Conservation (phyloP, 2,113 vertebrate genomes). For the Festucalex cinctus region DNA sequence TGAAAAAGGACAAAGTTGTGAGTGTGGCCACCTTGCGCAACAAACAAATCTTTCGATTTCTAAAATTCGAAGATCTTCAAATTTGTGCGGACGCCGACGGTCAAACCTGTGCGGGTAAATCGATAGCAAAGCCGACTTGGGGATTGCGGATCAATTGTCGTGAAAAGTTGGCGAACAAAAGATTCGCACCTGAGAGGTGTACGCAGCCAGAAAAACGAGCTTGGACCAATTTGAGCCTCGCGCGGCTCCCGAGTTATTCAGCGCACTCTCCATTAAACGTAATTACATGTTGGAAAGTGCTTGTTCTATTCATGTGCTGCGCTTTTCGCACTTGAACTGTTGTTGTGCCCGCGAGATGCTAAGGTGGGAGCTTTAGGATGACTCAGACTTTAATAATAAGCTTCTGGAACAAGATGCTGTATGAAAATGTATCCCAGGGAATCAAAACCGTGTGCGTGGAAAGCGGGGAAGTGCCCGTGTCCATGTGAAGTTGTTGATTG, state of each 20-base stretch:
- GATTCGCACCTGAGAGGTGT: background rate
- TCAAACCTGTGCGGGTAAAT: background rate
- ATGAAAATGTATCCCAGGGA: background rate
- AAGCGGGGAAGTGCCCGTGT: background rate
- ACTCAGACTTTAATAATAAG: background rate
- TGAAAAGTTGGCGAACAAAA: background rate
- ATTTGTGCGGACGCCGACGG: background rate
- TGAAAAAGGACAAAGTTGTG: no score
- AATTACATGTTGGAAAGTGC: background rate
- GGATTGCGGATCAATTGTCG: background rate
- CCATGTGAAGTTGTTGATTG: conserved; percentile 4
- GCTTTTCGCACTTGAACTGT: background rate
- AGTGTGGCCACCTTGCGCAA: no score
- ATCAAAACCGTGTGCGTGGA: background rate
- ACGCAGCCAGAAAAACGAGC: conserved; percentile 39
- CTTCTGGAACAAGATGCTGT: background rate
- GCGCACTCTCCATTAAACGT: background rate
- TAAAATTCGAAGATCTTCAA: no score
- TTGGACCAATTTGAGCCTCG: conserved; percentile 44
- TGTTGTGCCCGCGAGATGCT: background rate
- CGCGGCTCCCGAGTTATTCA: background rate
- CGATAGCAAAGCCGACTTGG: background rate
- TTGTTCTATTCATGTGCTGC: background rate
- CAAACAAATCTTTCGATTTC: no score
- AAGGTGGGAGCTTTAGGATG: background rate